Conservation (phyloP, 2,113 vertebrate genomes). For the Fregetta grallaria region DNA sequence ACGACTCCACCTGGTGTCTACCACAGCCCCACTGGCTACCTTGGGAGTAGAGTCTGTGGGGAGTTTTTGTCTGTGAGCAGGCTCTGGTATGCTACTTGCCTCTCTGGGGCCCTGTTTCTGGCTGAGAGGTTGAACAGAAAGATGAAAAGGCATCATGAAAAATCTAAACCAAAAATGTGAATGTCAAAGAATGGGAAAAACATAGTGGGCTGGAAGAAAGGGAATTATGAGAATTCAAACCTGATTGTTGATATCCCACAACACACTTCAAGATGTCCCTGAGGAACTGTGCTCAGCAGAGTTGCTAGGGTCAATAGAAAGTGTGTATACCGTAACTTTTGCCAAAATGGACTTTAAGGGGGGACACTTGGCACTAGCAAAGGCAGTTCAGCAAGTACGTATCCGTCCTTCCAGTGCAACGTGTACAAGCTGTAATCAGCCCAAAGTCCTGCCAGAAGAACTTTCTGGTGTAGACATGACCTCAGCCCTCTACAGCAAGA, state of each 20-base stretch:
- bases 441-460: slow-evolving; percentile 4
- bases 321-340: not conserved
- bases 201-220: not conserved
- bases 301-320: not conserved
- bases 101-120: not conserved
- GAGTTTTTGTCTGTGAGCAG: not conserved
- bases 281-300: not conserved
- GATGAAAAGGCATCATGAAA: not conserved
- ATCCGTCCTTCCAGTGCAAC: not conserved
- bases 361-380: not conserved
- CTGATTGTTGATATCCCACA: not conserved
- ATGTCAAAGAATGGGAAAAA: not conserved
- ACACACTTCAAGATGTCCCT: not conserved
- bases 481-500: slow-evolving; percentile 11
- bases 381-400: not conserved
- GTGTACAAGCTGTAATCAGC: not conserved
- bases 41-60: not conserved
- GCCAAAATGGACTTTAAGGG: not conserved
- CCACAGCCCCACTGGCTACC: not conserved
- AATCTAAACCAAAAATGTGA: not conserved
- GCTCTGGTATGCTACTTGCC: not conserved
- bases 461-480: slow-evolving; percentile 38
- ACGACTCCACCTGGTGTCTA: not conserved
- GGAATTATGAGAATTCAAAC: not conserved
- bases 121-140: not conserved